Evolutionary conservation across 2,797 vertebrate species (phyloP).

Genomic region (Acanthis flammea): DNA sequence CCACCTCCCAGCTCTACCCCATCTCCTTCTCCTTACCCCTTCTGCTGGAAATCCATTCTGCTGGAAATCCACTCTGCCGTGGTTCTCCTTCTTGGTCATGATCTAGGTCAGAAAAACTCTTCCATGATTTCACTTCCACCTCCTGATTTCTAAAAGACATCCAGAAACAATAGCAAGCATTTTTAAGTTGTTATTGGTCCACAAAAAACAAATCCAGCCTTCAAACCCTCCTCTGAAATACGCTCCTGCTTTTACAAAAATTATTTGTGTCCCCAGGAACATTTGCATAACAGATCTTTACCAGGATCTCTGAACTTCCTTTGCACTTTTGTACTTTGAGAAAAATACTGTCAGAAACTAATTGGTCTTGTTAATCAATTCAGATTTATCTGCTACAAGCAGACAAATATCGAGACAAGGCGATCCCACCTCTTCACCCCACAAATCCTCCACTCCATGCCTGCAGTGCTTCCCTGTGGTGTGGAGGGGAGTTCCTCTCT

Average conservation of each 20-base stretch:
- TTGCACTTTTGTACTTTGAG: background rate
- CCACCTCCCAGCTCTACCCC: fast-evolving
- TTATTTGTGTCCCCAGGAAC: background rate
- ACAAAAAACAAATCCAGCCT: background rate
- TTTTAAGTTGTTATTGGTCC: background rate
- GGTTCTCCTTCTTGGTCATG: background rate
- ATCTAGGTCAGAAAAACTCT: background rate
- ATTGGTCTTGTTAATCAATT: background rate
- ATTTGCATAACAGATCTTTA: background rate
- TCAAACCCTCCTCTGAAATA: background rate
- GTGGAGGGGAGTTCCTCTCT: background rate
- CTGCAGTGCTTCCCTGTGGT: background rate
- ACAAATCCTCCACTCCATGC: background rate
- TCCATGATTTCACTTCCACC: background rate
- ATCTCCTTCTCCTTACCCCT: background rate
- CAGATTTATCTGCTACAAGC: background rate
- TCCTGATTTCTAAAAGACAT: background rate
- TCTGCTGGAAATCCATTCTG: background rate
- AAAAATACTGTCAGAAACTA: background rate
- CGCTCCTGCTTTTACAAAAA: background rate
- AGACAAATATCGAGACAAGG: background rate
- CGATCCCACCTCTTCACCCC: background rate
- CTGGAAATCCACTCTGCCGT: background rate
- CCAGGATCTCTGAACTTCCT: background rate
- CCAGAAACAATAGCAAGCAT: background rate